Percentiles rank a stretch among this genome's conserved stretches.
phyloP scores from a whole-genome alignment of 2,888 invertebrate genomes.

The Hipparchia sbordonii region DNA sequence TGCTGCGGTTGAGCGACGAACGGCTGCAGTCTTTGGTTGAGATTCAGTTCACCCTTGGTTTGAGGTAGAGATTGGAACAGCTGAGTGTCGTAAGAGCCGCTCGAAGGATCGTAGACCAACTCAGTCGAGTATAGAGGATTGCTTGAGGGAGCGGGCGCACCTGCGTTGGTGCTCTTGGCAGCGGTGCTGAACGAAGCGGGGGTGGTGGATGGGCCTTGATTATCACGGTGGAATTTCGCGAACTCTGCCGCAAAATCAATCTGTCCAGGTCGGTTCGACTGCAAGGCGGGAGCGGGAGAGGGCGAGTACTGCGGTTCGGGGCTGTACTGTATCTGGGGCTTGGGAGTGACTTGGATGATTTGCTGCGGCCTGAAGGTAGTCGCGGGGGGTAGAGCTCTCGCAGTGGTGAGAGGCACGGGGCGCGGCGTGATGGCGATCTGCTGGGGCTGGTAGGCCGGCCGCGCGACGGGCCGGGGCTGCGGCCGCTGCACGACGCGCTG shows the following conservation, averaged over 20 bases:
- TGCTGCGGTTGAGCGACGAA: slow-evolving; percentile 85
- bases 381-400: slow-evolving; percentile 82
- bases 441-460: slow-evolving; percentile 76
- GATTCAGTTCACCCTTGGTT: slow-evolving; percentile 86
- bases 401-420: slow-evolving; percentile 76
- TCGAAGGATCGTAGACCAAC: slow-evolving; percentile 88
- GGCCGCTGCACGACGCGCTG: slow-evolving; percentile 75
- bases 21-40: slow-evolving; percentile 89
- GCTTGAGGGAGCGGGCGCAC: slow-evolving; percentile 67
- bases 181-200: slow-evolving; percentile 61
- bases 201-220: slow-evolving; percentile 82
- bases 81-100: slow-evolving; percentile 90
- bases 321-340: slow-evolving; percentile 66
- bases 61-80: slow-evolving; percentile 89
- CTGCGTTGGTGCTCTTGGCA: slow-evolving; percentile 62
- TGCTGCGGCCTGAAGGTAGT: slow-evolving; percentile 86
- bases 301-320: slow-evolving; percentile 69
- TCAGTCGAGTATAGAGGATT: slow-evolving; percentile 90
- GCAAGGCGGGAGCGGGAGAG: slow-evolving; percentile 59
- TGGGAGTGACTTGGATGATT: slow-evolving; percentile 82
- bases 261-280: slow-evolving; percentile 63
- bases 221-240: slow-evolving; percentile 87
- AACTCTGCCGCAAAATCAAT: slow-evolving; percentile 90
- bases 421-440: slow-evolving; percentile 84
- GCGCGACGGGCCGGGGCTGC: slow-evolving; percentile 48